Conservation (phyloP, 2,113 vertebrate species). For the Calidris pygmaea region DNA sequence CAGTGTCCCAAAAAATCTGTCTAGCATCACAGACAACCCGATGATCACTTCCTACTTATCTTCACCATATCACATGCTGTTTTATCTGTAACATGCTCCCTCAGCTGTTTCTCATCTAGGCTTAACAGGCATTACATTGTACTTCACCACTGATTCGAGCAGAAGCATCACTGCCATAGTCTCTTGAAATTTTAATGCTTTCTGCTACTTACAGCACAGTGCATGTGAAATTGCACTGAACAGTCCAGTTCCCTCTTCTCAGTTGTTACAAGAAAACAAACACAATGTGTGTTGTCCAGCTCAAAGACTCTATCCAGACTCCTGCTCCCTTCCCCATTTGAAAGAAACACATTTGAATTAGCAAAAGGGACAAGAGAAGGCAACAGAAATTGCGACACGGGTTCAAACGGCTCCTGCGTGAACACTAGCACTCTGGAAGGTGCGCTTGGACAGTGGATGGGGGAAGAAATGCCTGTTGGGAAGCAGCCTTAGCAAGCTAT, state of each 20-base stretch:
- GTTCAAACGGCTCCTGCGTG: neutral
- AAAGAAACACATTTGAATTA: neutral
- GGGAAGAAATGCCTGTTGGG: neutral
- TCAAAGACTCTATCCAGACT: neutral
- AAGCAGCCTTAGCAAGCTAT: fast-evolving
- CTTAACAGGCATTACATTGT: neutral
- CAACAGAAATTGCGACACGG: neutral
- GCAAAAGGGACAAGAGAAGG: neutral
- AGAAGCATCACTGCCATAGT: neutral
- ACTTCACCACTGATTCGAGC: neutral
- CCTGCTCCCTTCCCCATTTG: neutral
- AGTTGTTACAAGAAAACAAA: neutral
- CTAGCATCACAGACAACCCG: neutral
- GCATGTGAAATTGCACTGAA: neutral
- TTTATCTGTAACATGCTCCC: neutral
- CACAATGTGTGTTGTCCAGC: neutral
- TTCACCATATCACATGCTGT: too few species aligned
- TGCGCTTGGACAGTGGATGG: fast-evolving
- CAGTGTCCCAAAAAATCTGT: neutral
- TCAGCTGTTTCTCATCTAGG: neutral
- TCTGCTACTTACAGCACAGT: neutral
- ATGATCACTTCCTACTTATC: neutral
- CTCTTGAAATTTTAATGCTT: neutral
- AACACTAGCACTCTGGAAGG: neutral
- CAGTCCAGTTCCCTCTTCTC: neutral